phyloP scores from a whole-genome alignment of 2,113 vertebrate species.

The Salvelinus fontinalis region DNA sequence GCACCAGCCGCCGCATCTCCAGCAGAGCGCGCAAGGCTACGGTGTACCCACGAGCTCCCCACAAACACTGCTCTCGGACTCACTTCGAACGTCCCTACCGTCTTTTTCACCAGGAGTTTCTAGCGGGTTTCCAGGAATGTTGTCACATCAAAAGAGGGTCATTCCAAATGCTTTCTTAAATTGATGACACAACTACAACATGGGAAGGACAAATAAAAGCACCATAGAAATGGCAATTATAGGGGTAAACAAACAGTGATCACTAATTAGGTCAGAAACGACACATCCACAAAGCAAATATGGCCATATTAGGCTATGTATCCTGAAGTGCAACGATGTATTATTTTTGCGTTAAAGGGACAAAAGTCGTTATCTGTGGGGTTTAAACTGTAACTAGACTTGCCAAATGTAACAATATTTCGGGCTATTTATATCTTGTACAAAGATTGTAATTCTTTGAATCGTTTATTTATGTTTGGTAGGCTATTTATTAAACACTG shows the following conservation, averaged over 20 bases:
- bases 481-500: slow-evolving; percentile 71
- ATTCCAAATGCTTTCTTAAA: slow-evolving; percentile 73
- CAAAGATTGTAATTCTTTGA: slow-evolving; percentile 45
- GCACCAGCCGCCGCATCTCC: slow-evolving; percentile 60
- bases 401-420: slow-evolving; percentile 75
- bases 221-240: slow-evolving; percentile 38
- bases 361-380: slow-evolving; percentile 64
- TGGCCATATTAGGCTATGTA: slow-evolving; percentile 38
- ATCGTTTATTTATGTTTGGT: slow-evolving; percentile 73
- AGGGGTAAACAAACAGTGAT: slow-evolving; percentile 42
- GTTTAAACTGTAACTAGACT: slow-evolving; percentile 66
- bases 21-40: slow-evolving; percentile 59
- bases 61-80: slow-evolving; percentile 68
- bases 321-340: slow-evolving; percentile 34
- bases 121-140: slow-evolving; percentile 65
- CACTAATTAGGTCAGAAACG: slow-evolving; percentile 31
- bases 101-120: slow-evolving; percentile 68
- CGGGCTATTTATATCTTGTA: slow-evolving; percentile 72
- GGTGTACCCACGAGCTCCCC: slow-evolving; percentile 56
- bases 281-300: slow-evolving; percentile 23
- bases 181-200: slow-evolving; percentile 50
- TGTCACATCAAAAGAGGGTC: slow-evolving; percentile 74
- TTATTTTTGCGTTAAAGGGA: slow-evolving; percentile 60
- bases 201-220: slow-evolving; percentile 28
- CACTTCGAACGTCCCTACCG: slow-evolving; percentile 67